Evolutionary conservation across 1,140 invertebrate species (phyloP), one percentile per base, ranked within the genome.

Genomic region (Hylaeus volcanicus): DNA sequence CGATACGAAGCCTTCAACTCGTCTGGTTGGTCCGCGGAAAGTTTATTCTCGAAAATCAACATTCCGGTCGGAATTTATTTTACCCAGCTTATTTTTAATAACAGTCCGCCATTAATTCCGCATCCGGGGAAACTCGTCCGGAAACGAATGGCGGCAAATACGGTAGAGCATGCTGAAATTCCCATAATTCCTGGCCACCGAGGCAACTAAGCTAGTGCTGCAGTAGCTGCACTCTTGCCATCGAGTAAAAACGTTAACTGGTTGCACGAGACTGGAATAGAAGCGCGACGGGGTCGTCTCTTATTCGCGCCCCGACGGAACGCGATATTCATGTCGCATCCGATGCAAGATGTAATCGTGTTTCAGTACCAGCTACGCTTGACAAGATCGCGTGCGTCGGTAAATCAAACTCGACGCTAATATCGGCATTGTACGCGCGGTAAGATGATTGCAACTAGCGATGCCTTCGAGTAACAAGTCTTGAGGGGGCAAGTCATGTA

Each of bases 171-270:
- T 26, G n/a, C 37, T 26, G 72, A 74, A 74, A 63, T 63, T 74
- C 72, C 58, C 60, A 74, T 74, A 74, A 74, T 74, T 74, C 73
- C 73, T 9, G 15, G 37, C 5, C 5, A 60, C 58, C 6, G 58
- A 60, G 37, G 14, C 39, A 61, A 74, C 53, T 74, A 74, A 74
- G 73, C 58, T 51, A 51, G 9, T 51, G 51, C 51, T 11, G 39
- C 15, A 64, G 48, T 60, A 74, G 48, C 60, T 55, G 60, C 48
- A 74, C n/a, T 43, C 11, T 6, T 39, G 26, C 9, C 56, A 37
- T 26, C n/a, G 12, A 39, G 56, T 65, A 74, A 74, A 48, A 74
- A 74, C 73, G 73, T 74, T 74, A 74, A 74, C 51, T 60, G 60
- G 56, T 8, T 53, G 60, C 60, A 65, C 73, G 73, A 74, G 48